phyloP scores from a whole-genome alignment of 2,113 vertebrate species.

The Nibea coibor region DNA sequence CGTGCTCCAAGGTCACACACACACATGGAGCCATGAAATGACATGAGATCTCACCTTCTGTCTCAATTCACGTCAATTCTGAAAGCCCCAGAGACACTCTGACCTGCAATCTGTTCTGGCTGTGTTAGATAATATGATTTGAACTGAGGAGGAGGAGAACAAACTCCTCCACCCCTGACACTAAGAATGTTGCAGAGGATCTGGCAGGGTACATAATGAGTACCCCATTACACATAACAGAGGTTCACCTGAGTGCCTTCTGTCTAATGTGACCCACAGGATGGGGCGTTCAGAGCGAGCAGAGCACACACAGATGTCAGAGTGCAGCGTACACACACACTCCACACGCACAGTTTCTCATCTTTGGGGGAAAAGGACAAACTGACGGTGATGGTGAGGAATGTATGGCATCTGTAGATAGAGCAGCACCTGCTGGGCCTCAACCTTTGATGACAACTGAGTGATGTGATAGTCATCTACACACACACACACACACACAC shows the following conservation, averaged over 20 bases:
- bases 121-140: constrained; percentile 64
- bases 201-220: constrained; percentile 49
- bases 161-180: constrained; percentile 35
- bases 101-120: constrained; percentile 38
- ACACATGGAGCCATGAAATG: constrained; percentile 19
- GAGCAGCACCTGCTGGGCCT: constrained; percentile 54
- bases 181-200: constrained; percentile 26
- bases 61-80: constrained; percentile 58
- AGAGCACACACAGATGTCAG: constrained; percentile 36
- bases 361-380: constrained; percentile 37
- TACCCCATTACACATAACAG: constrained; percentile 38
- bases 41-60: constrained; percentile 30
- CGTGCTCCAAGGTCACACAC: constrained; percentile 30
- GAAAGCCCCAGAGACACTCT: constrained; percentile 45
- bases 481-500: constrained; percentile 15
- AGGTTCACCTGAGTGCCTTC: constrained; percentile 44
- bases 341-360: constrained; percentile 1
- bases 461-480: constrained; percentile 45
- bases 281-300: constrained; percentile 3
- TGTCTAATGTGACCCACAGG: constrained; percentile 9
- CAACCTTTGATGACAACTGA: constrained; percentile 52
- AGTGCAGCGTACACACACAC: constrained; percentile 24
- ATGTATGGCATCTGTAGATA: constrained; percentile 69
- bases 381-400: constrained; percentile 39
- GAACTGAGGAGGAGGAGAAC: constrained; percentile 23